Conservation (phyloP, 1,140 invertebrate species). For the Aricia agestis region DNA sequence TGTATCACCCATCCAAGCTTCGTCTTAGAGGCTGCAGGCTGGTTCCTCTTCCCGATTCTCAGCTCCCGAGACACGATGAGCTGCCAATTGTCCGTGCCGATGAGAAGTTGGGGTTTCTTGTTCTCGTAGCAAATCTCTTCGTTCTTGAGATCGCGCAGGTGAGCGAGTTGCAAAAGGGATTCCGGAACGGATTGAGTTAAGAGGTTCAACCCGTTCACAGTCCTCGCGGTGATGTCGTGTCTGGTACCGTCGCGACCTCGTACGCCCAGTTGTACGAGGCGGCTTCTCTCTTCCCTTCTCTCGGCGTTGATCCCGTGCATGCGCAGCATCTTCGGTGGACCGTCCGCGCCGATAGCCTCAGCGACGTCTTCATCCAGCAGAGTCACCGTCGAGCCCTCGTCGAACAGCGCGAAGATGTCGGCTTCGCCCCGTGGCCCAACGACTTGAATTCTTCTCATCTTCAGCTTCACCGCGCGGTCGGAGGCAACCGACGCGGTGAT, state of each 20-base stretch:
- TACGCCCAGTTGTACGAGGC: neutral
- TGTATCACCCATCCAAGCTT: too few species aligned
- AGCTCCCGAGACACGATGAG: conserved; percentile 1
- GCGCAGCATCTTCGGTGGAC: neutral
- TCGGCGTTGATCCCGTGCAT: neutral
- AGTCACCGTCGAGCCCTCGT: too few species aligned
- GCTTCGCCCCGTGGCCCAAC: too few species aligned
- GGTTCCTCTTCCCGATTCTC: neutral
- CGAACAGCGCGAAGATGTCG: too few species aligned
- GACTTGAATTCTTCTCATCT: too few species aligned
- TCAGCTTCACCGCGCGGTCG: too few species aligned
- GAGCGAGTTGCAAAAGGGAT: neutral
- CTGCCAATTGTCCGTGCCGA: conserved; percentile 4
- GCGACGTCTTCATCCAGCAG: too few species aligned
- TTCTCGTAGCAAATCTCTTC: neutral
- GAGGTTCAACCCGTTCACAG: neutral
- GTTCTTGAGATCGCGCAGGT: neutral
- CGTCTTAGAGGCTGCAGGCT: neutral
- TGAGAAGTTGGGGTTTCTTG: neutral
- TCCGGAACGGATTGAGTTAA: neutral
- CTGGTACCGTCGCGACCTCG: too few species aligned
- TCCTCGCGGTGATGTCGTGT: neutral
- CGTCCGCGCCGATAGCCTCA: neutral
- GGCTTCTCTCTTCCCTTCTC: neutral
- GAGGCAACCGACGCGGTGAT: too few species aligned